These are phyloP conservation scores for Nomia melanderi DNA, from an alignment of 1,140 invertebrate species.

Conservation along the genomic window DNA sequence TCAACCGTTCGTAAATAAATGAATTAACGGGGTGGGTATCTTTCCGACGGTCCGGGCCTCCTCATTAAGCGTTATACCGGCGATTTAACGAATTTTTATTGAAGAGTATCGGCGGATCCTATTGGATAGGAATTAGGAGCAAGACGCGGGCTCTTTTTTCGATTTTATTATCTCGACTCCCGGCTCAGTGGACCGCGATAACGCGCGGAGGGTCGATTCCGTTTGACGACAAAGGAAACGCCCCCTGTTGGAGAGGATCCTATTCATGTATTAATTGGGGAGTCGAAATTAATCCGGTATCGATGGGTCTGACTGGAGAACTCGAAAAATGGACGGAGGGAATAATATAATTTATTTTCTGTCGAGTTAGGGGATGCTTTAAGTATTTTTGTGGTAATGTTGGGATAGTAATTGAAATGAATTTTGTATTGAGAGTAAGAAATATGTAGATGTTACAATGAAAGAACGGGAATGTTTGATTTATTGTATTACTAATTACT, in stretches of 20 bases:
- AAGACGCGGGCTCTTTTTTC: slow-evolving; percentile 33
- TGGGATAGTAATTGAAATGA: too few relatives aligned
- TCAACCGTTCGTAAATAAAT: not conserved
- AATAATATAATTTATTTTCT: not conserved
- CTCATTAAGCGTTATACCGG: not conserved
- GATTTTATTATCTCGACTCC: slow-evolving; percentile 53
- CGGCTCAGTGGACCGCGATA: slow-evolving; percentile 30
- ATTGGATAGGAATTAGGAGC: slow-evolving; percentile 34
- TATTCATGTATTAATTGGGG: slow-evolving; percentile 31
- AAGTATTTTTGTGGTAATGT: too few relatives aligned
- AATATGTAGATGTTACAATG: too few relatives aligned
- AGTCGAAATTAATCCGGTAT: slow-evolving; percentile 50
- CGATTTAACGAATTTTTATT: not conserved
- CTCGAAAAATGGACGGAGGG: not conserved
- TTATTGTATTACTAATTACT: too few relatives aligned
- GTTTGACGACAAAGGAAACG: slow-evolving; percentile 37
- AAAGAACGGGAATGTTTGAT: too few relatives aligned
- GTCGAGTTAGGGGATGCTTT: too few relatives aligned
- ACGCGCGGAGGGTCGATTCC: slow-evolving; percentile 4
- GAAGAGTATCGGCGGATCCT: not conserved
- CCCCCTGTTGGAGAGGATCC: not conserved
- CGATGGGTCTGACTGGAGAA: too few relatives aligned
- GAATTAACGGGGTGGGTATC: too few relatives aligned
- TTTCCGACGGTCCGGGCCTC: not conserved
- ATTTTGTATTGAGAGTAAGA: too few relatives aligned